Evolutionary conservation across 1,140 invertebrate species (phyloP).

Genomic region (Zaprionus gabonicus): DNA sequence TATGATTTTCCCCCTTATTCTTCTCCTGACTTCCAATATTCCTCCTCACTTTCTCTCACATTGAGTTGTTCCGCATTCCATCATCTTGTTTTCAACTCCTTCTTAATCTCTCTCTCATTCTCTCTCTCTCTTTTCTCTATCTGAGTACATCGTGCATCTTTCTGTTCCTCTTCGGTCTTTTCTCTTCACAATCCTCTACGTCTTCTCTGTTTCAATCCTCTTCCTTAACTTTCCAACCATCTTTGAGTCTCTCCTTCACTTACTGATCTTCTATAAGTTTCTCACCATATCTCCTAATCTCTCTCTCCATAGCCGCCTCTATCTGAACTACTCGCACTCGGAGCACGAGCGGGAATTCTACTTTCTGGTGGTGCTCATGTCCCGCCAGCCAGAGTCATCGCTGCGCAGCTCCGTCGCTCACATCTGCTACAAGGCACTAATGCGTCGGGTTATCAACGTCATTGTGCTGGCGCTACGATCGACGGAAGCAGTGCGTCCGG

Average conservation of each 20-base stretch:
- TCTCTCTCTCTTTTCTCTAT: no score
- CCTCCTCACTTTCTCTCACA: no score
- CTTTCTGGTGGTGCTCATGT: slow-evolving; percentile 53
- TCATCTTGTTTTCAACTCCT: no score
- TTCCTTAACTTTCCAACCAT: background rate
- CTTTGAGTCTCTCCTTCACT: no score
- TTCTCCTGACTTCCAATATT: no score
- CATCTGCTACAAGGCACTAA: slow-evolving; percentile 31
- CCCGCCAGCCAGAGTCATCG: background rate
- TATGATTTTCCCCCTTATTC: no score
- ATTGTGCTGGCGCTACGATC: slow-evolving; percentile 42
- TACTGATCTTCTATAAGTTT: background rate
- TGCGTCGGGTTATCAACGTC: slow-evolving; percentile 44
- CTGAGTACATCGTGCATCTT: no score
- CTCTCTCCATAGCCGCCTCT: slow-evolving; percentile 19
- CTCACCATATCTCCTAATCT: background rate
- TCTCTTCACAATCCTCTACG: no score
- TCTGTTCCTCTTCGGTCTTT: no score
- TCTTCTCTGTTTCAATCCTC: background rate
- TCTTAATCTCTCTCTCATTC: no score
- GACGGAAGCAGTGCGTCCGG: slow-evolving; percentile 1
- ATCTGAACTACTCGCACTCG: slow-evolving; percentile 18
- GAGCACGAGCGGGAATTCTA: slow-evolving; percentile 53
- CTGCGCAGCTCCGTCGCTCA: background rate
- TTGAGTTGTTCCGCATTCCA: no score